Evolutionary conservation across 2,113 vertebrate species (phyloP).

Genomic region (Pterocles gutturalis): DNA sequence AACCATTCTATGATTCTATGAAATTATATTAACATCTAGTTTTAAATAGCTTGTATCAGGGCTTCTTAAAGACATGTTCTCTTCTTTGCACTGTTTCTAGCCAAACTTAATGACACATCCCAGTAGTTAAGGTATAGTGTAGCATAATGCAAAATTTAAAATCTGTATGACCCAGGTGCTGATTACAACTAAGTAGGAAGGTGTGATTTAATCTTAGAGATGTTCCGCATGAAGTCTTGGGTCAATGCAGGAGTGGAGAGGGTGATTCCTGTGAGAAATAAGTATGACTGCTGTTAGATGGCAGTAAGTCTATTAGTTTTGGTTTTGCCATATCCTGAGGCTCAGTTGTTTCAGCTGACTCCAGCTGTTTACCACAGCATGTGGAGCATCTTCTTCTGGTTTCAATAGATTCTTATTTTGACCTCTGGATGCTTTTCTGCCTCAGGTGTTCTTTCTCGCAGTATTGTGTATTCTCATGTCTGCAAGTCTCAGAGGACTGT

Average conservation of each 20-base stretch:
- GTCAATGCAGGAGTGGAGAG: neutral
- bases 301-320: neutral
- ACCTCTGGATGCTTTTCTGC: conserved; percentile 36
- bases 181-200: neutral
- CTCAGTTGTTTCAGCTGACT: conserved; percentile 50
- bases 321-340: conserved; percentile 38
- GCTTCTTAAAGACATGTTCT: neutral
- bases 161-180: neutral
- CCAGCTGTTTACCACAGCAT: conserved; percentile 54
- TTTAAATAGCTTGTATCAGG: neutral
- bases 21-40: neutral
- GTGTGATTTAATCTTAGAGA: neutral
- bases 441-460: conserved; percentile 31
- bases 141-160: neutral
- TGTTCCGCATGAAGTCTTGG: neutral
- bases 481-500: neutral
- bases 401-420: conserved; percentile 11
- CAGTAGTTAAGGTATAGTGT: neutral
- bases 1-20: too few species aligned
- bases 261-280: neutral
- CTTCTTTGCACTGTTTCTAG: neutral
- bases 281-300: neutral
- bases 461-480: conserved; percentile 12
- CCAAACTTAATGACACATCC: neutral
- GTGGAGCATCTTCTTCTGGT: neutral